Evolutionary conservation across 2,888 invertebrate species (phyloP).

Genomic region (Dastarcus helophoroides): DNA sequence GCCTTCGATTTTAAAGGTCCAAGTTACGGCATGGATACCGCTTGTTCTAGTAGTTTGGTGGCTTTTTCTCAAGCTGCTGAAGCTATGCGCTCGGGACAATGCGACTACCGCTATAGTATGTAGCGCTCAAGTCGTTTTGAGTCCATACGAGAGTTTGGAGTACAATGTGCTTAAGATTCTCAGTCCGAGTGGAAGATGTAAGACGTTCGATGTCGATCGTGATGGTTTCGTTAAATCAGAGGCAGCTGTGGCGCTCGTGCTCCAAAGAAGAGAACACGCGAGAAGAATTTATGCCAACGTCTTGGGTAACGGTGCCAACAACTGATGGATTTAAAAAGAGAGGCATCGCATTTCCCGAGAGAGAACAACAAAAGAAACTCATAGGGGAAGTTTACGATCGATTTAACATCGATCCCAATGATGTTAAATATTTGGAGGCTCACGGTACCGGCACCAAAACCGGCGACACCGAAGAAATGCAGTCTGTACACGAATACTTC

Average conservation of each 20-base stretch:
- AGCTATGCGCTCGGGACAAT: slow-evolving; percentile 10
- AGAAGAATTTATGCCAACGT: slow-evolving; percentile 39
- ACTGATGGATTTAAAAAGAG: slow-evolving; percentile 40
- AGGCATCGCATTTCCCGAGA: slow-evolving; percentile 25
- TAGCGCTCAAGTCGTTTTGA: slow-evolving; percentile 16
- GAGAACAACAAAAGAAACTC: slow-evolving; percentile 23
- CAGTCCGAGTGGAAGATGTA: slow-evolving; percentile 15
- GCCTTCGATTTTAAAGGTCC: slow-evolving; percentile 23
- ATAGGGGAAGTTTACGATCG: slow-evolving; percentile 42
- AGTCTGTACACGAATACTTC: slow-evolving; percentile 16
- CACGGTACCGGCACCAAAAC: slow-evolving; percentile 44
- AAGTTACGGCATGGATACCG: slow-evolving; percentile 21
- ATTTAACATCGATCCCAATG: slow-evolving; percentile 38
- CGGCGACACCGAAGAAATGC: slow-evolving; percentile 20
- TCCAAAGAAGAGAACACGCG: slow-evolving; percentile 36
- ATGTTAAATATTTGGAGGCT: slow-evolving; percentile 46
- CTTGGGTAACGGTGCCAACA: slow-evolving; percentile 44
- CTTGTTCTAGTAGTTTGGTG: slow-evolving; percentile 20
- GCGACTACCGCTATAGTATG: slow-evolving; percentile 14
- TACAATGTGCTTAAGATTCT: slow-evolving; percentile 7
- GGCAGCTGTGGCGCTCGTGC: slow-evolving; percentile 33
- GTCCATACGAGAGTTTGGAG: slow-evolving; percentile 17
- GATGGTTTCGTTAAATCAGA: slow-evolving; percentile 35
- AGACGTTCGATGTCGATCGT: slow-evolving; percentile 15
- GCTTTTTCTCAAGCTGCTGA: slow-evolving; percentile 18